These are phyloP conservation scores for Ceratotherium simum DNA, from an alignment of 2,113 vertebrate genomes.

Conservation along the genomic window DNA sequence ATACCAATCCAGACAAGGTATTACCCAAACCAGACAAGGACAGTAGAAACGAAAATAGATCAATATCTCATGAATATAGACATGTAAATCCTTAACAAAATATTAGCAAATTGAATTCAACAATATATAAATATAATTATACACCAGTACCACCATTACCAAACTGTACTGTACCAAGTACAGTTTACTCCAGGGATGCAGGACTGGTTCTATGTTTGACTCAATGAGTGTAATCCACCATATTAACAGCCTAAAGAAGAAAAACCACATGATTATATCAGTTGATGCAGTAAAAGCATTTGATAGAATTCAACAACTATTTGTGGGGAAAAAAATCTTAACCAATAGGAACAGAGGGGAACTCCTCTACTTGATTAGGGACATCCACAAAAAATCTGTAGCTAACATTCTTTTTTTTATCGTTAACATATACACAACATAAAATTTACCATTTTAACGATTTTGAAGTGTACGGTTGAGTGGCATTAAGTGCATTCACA, in stretches of 20 bases:
- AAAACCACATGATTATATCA: not conserved
- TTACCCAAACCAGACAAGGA: not conserved
- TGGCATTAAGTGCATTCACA: not conserved
- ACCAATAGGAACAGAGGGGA: not conserved
- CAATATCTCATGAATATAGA: not conserved
- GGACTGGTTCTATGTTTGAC: not conserved
- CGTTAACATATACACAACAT: not conserved
- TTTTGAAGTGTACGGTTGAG: not conserved
- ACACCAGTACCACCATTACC: too few relatives aligned
- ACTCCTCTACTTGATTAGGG: not conserved
- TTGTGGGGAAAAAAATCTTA: not conserved
- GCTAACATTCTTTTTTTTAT: not conserved
- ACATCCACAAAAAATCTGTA: not conserved
- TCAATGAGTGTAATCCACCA: not conserved
- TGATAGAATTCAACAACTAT: not conserved
- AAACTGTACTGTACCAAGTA: not conserved
- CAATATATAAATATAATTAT: not conserved
- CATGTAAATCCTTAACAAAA: not conserved
- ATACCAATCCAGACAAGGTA: not conserved
- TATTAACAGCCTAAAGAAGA: conserved; percentile 1
- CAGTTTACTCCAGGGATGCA: not conserved
- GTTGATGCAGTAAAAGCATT: not conserved
- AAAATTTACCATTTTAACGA: not conserved
- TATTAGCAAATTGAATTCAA: not conserved
- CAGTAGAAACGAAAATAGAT: not conserved